Evolutionary conservation across 2,797 vertebrate species (phyloP).

Genomic region (Peromyscus aztecus): DNA sequence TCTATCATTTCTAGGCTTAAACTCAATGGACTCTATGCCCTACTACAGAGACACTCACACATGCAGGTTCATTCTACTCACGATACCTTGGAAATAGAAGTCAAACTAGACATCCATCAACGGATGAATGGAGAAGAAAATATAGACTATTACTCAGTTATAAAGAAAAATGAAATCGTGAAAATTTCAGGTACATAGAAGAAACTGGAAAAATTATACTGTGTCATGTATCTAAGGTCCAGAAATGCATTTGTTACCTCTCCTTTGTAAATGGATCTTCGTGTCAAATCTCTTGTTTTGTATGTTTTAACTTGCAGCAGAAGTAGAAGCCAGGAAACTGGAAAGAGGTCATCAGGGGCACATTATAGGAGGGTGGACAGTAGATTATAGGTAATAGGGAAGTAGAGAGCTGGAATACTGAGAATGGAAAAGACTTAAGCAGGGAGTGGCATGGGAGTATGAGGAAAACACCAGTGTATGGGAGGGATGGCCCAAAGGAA

Average conservation of each 20-base stretch:
- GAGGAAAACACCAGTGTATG: not conserved
- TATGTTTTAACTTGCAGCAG: not conserved
- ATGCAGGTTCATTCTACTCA: not conserved
- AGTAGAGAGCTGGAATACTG: not conserved
- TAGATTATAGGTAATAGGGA: not conserved
- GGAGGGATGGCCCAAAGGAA: not conserved
- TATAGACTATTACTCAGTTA: not conserved
- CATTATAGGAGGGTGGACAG: not conserved
- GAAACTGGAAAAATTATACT: too few relatives aligned
- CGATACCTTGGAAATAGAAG: not conserved
- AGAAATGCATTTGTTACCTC: not conserved
- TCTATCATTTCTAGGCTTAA: not conserved
- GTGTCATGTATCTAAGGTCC: not conserved
- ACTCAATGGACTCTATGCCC: not conserved
- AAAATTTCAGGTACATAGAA: not conserved
- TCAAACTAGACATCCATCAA: not conserved
- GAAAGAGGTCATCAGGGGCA: not conserved
- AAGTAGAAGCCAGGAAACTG: not conserved
- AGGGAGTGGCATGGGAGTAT: not conserved
- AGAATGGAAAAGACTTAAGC: not conserved
- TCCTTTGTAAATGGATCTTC: not conserved
- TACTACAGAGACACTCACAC: not conserved
- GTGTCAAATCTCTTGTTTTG: not conserved
- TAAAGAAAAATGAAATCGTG: not conserved
- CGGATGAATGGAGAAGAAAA: not conserved